A percentile compares a stretch with the other conserved stretches of the same genome.
Conservation (phyloP, 1,140 invertebrate species). For the Mamestra configurata region DNA sequence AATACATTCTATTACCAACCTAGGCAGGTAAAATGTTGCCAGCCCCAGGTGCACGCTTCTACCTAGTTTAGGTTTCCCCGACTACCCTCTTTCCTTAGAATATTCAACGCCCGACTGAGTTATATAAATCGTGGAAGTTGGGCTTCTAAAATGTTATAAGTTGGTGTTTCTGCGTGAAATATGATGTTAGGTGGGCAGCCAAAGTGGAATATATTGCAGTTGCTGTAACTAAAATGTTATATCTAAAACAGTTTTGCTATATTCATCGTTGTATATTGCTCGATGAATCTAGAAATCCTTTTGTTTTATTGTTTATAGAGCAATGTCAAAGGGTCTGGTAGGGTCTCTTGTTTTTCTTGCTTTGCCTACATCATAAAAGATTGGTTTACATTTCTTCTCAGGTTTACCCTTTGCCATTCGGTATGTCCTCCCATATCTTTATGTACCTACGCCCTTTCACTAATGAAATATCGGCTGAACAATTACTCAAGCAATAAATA, state of each 20-base stretch:
- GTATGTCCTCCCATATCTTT: too few relatives aligned
- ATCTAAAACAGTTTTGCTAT: not conserved
- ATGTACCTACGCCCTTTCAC: too few relatives aligned
- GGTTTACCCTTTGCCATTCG: too few relatives aligned
- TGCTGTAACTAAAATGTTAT: too few relatives aligned
- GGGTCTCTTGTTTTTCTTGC: too few relatives aligned
- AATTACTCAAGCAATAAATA: not conserved
- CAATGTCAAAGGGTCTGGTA: too few relatives aligned
- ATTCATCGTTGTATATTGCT: too few relatives aligned
- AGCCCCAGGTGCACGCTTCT: slow-evolving; percentile 1
- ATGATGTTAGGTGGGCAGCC: not conserved
- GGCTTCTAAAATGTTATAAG: slow-evolving; percentile 38
- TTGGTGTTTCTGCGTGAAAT: slow-evolving; percentile 24
- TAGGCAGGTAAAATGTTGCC: slow-evolving; percentile 9
- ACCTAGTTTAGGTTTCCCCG: slow-evolving; percentile 14
- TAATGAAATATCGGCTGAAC: too few relatives aligned
- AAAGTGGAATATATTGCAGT: not conserved
- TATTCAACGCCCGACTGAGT: slow-evolving; percentile 25
- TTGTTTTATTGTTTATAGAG: too few relatives aligned
- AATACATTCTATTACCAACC: slow-evolving; percentile 26
- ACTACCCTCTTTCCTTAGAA: slow-evolving; percentile 14
- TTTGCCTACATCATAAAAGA: too few relatives aligned
- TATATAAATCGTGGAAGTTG: slow-evolving; percentile 38
- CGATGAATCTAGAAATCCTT: too few relatives aligned
- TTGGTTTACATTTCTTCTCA: too few relatives aligned